Evolutionary conservation across 1,140 invertebrate species (phyloP).

Genomic region (Caerostris extrusa): DNA sequence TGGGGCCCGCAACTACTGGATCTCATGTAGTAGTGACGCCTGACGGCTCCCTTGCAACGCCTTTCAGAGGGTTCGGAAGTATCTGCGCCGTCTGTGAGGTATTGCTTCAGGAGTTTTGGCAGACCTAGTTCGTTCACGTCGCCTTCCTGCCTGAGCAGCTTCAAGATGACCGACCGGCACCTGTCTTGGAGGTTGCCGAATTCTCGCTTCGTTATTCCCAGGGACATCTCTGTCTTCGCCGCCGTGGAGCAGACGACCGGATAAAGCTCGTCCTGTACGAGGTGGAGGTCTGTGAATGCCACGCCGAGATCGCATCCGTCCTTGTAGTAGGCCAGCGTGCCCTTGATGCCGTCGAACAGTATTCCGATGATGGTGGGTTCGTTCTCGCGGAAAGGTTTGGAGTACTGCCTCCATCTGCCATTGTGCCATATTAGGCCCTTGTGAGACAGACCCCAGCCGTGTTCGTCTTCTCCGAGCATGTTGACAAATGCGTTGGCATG

Average conservation of each 20-base stretch:
- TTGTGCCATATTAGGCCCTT: conserved; percentile 88
- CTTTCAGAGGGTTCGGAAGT: not conserved
- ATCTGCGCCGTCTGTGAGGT: conserved; percentile 78
- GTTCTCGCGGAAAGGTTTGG: conserved; percentile 87
- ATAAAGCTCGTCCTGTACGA: conserved; percentile 85
- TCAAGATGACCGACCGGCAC: conserved; percentile 81
- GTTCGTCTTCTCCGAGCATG: conserved; percentile 87
- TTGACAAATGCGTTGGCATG: conserved; percentile 87
- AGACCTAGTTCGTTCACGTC: conserved; percentile 80
- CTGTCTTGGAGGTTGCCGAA: conserved; percentile 87
- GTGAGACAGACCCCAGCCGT: conserved; percentile 89
- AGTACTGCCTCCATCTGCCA: conserved; percentile 85
- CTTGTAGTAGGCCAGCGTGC: conserved; percentile 88
- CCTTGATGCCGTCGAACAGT: conserved; percentile 86
- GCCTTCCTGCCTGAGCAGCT: conserved; percentile 77
- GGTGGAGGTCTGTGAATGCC: conserved; percentile 83
- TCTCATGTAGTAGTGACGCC: conserved; percentile 38
- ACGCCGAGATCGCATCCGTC: conserved; percentile 86
- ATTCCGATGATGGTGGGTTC: conserved; percentile 86
- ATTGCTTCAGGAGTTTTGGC: conserved; percentile 80
- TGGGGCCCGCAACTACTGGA: conserved; percentile 62
- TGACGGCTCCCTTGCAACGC: not conserved
- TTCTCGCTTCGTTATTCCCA: conserved; percentile 84
- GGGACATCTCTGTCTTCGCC: conserved; percentile 88
- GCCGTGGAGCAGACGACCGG: conserved; percentile 88